These are phyloP conservation scores for Naso thynnoides DNA, from an alignment of 2,797 vertebrate species.

Conservation along the genomic window DNA sequence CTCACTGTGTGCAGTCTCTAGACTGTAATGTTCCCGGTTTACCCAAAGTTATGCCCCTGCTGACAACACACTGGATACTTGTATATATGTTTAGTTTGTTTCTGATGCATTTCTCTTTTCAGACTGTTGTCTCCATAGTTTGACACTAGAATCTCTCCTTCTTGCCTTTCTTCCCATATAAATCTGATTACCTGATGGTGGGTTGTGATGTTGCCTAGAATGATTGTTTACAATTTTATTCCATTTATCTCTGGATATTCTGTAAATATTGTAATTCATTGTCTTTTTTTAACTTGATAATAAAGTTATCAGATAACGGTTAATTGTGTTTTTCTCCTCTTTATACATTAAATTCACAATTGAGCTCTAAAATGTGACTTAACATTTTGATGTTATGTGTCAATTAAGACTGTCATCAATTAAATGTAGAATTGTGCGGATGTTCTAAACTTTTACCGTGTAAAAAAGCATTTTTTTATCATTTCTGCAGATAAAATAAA, in stretches of 20 bases:
- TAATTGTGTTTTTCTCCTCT: conserved; percentile 21
- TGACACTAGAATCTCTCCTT: conserved; percentile 85
- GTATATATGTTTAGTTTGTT: conserved; percentile 87
- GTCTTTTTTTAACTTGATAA: conserved; percentile 99
- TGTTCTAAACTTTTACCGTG: neutral
- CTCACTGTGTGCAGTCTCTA: conserved; percentile 78
- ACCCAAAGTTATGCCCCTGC: conserved; percentile 77
- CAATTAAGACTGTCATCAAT: neutral
- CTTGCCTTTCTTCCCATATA: conserved; percentile 87
- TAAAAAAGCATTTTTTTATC: neutral
- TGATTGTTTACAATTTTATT: conserved; percentile 97
- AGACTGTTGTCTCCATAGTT: conserved; percentile 86
- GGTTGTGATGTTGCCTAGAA: conserved; percentile 94
- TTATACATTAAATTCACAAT: neutral
- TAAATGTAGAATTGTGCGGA: neutral
- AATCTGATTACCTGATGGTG: conserved; percentile 88
- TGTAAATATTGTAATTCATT: conserved; percentile 99
- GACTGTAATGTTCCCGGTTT: conserved; percentile 71
- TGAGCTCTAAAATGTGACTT: neutral
- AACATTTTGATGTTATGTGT: neutral
- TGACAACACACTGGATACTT: conserved; percentile 89
- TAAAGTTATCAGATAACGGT: conserved; percentile 95
- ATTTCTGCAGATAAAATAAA: neutral
- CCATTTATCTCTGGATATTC: conserved; percentile 94
- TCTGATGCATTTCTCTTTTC: conserved; percentile 79